Conservation (phyloP, 2,888 invertebrate species). For the Blastobasis lacticolella region DNA sequence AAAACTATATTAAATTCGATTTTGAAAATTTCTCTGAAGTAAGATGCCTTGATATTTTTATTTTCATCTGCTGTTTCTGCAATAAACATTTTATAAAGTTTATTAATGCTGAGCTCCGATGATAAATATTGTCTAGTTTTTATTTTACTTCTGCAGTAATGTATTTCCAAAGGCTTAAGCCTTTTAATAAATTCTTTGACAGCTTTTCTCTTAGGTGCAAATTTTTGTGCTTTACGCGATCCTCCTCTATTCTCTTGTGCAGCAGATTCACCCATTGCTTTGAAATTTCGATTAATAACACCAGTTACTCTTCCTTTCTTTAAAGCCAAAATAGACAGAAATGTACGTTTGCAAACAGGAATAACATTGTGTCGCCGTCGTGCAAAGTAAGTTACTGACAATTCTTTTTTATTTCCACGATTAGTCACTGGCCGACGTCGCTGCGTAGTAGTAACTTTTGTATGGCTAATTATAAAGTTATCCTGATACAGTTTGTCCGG, state of each 20-base stretch:
- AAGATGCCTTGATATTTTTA: constrained; percentile 10
- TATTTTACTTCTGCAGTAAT: constrained; percentile 14
- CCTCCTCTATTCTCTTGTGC: constrained; percentile 16
- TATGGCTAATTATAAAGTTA: constrained; percentile 13
- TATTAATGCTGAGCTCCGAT: constrained; percentile 13
- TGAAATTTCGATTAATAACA: constrained; percentile 13
- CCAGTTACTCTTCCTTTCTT: constrained; percentile 16
- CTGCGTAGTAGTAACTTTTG: constrained; percentile 5
- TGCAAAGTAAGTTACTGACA: constrained; percentile 10
- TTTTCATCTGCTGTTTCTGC: constrained; percentile 5
- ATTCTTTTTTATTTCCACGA: constrained; percentile 11
- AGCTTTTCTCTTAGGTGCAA: constrained; percentile 11
- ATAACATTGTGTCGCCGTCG: constrained; percentile 12
- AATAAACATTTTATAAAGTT: constrained; percentile 15
- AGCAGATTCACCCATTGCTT: constrained; percentile 9
- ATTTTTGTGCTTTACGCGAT: constrained; percentile 12
- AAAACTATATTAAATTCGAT: constrained; percentile 19
- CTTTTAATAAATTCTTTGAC: constrained; percentile 15
- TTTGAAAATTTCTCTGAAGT: constrained; percentile 19
- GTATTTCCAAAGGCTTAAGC: constrained; percentile 13
- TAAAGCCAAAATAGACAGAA: constrained; percentile 14
- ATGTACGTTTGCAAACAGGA: constrained; percentile 15
- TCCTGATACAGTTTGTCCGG: constrained; percentile 13
- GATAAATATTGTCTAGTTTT: constrained; percentile 16
- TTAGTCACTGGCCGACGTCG: constrained; percentile 9